Percentiles rank a stretch among this genome's conserved stretches.
These are phyloP conservation scores for Sphaerodactylus townsendi DNA, from an alignment of 2,113 vertebrate species.

Conservation along the genomic window DNA sequence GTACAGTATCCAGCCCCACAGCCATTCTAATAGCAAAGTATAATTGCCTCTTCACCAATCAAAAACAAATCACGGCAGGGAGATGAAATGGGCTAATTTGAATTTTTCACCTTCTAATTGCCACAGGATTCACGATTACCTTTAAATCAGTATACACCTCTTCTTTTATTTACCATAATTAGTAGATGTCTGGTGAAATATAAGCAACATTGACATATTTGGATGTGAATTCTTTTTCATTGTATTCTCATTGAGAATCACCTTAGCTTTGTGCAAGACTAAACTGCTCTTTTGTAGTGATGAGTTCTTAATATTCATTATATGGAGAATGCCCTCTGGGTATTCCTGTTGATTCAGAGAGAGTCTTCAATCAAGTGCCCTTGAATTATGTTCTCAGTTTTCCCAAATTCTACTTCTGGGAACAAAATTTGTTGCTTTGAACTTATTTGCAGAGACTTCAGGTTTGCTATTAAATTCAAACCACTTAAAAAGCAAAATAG, in stretches of 20 bases:
- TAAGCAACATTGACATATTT: neutral
- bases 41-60: neutral
- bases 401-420: neutral
- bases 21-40: neutral
- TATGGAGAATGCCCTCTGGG: neutral
- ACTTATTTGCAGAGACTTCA: constrained; percentile 14
- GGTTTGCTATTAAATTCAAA: no score
- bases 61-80: neutral
- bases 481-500: no score
- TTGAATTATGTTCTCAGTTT: constrained; percentile 7
- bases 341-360: constrained; percentile 12
- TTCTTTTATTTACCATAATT: neutral
- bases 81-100: neutral
- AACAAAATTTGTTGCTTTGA: neutral
- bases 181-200: neutral
- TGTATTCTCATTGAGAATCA: constrained; percentile 8
- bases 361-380: constrained; percentile 1
- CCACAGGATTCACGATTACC: neutral
- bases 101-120: neutral
- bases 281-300: constrained; percentile 12
- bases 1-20: neutral
- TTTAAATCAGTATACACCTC: neutral
- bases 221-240: neutral
- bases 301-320: constrained; percentile 21
- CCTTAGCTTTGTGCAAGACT: neutral